phyloP scores from a whole-genome alignment of 2,113 vertebrate species.

The Thunnus maccoyii region DNA sequence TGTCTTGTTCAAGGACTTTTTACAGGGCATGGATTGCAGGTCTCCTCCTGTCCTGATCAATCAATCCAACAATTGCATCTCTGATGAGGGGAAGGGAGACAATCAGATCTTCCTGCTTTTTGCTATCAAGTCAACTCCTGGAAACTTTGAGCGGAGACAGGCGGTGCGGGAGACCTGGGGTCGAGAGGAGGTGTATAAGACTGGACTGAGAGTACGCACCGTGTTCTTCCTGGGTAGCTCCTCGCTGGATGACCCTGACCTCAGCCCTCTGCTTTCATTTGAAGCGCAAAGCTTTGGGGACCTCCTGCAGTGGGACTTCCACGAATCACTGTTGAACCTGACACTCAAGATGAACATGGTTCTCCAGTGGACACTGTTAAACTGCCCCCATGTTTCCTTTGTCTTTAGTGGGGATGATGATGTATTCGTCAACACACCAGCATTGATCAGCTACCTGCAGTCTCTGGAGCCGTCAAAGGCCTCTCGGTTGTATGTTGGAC shows the following conservation, averaged over 20 bases:
- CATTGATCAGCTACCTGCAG: constrained; percentile 79
- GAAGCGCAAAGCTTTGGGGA: constrained; percentile 80
- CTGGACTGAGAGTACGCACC: constrained; percentile 59
- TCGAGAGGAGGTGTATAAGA: constrained; percentile 50
- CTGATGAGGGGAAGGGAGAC: fast-evolving
- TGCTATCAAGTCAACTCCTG: constrained; percentile 82
- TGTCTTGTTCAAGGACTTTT: constrained; percentile 70
- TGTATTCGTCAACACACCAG: constrained; percentile 87
- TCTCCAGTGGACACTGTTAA: constrained; percentile 78
- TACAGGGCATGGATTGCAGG: constrained; percentile 80
- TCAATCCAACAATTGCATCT: constrained; percentile 80
- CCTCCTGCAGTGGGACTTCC: constrained; percentile 86
- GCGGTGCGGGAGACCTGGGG: constrained; percentile 86
- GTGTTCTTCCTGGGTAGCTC: constrained; percentile 84
- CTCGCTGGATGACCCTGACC: constrained; percentile 67
- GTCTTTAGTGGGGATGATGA: constrained; percentile 90
- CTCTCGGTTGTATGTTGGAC: constrained; percentile 82
- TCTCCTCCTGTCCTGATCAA: constrained; percentile 77
- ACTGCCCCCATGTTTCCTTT: constrained; percentile 75
- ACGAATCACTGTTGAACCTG: constrained; percentile 84
- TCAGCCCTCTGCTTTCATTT: constrained; percentile 71
- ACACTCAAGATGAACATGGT: constrained; percentile 84
- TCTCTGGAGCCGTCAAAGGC: constrained; percentile 62
- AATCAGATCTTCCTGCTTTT: constrained; percentile 76
- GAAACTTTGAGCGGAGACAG: constrained; percentile 80